Percentiles rank a stretch among this genome's conserved stretches.
Evolutionary conservation across 1,140 invertebrate genomes (phyloP).

Genomic region (Brachionus plicatilis): DNA sequence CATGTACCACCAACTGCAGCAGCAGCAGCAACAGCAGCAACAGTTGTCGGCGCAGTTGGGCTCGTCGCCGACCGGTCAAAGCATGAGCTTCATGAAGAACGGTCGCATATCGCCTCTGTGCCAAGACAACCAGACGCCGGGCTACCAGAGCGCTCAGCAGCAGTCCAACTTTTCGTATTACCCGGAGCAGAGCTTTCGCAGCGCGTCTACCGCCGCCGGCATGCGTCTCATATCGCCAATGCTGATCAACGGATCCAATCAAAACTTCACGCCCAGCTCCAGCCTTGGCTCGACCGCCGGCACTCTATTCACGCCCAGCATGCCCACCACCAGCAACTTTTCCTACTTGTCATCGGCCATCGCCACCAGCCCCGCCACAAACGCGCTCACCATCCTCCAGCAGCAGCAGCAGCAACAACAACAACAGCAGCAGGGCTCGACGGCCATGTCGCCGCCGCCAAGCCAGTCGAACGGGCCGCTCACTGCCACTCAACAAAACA

Average conservation of each 20-base stretch:
- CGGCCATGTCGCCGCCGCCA: not conserved
- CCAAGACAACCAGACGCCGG: not conserved
- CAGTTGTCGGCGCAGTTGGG: not conserved
- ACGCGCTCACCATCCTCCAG: not conserved
- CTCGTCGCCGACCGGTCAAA: not conserved
- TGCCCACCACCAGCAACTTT: not conserved
- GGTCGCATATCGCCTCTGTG: not conserved
- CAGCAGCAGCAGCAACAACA: not conserved
- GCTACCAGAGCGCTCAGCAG: not conserved
- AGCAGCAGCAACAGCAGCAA: conserved; percentile 32
- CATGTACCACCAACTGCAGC: conserved; percentile 38
- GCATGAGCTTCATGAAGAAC: conserved; percentile 8
- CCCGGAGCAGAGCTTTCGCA: not conserved
- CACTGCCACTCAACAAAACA: not conserved
- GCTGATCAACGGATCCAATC: conserved; percentile 26
- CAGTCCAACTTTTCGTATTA: conserved; percentile 29
- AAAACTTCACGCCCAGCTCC: conserved; percentile 21
- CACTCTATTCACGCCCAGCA: not conserved
- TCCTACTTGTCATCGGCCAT: conserved; percentile 8
- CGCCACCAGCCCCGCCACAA: not conserved
- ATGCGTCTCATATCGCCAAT: conserved; percentile 32
- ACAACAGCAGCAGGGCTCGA: not conserved
- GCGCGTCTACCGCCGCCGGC: not conserved
- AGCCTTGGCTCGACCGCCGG: conserved; percentile 32
- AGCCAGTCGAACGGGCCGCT: not conserved